phyloP scores from a whole-genome alignment of 2,888 invertebrate genomes.

The Colostygia pectinataria region DNA sequence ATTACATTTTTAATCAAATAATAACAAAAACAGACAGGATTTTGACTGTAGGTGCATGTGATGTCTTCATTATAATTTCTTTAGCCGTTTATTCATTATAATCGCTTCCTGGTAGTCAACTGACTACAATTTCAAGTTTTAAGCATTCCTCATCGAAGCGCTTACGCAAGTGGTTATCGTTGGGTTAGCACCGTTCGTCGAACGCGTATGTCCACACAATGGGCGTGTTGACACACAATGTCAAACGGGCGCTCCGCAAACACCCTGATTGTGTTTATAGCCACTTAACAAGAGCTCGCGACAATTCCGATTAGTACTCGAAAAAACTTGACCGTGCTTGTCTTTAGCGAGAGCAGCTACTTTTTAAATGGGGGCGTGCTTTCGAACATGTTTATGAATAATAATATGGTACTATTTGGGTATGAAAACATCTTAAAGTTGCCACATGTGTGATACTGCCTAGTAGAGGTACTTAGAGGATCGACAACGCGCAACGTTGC shows the following conservation, averaged over 20 bases:
- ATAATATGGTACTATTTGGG: too few species aligned
- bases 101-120: neutral
- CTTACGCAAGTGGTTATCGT: slow-evolving; percentile 70
- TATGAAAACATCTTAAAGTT: neutral
- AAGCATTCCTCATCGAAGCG: slow-evolving; percentile 39
- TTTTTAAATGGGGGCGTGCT: slow-evolving; percentile 54
- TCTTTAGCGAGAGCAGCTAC: slow-evolving; percentile 70
- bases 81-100: neutral
- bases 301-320: slow-evolving; percentile 79
- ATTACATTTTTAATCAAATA: too few species aligned
- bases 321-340: slow-evolving; percentile 71
- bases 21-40: too few species aligned
- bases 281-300: slow-evolving; percentile 76
- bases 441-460: neutral
- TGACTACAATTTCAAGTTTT: slow-evolving; percentile 19
- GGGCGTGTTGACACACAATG: slow-evolving; percentile 64
- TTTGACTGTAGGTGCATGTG: too few species aligned
- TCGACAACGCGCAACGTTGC: too few species aligned
- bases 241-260: slow-evolving; percentile 71
- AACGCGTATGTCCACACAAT: slow-evolving; percentile 56
- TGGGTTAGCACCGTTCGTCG: slow-evolving; percentile 62
- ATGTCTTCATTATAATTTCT: too few species aligned
- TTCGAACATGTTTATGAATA: slow-evolving; percentile 19
- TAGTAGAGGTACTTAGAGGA: too few species aligned
- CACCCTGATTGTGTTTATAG: slow-evolving; percentile 80